phyloP scores from a whole-genome alignment of 1,140 invertebrate genomes.

The Drosophila repleta region DNA sequence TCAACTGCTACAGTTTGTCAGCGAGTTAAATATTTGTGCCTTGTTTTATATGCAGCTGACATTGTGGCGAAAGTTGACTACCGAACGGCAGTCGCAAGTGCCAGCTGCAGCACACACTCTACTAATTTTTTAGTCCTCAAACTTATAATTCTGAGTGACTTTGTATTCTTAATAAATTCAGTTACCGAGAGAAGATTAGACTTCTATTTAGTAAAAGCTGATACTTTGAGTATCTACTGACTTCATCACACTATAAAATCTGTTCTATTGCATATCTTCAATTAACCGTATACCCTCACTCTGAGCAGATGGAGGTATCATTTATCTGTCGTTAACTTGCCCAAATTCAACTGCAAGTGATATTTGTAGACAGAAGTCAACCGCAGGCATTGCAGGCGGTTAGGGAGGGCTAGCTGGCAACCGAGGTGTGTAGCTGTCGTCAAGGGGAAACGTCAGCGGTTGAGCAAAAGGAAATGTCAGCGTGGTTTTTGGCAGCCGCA shows the following conservation, averaged over 20 bases:
- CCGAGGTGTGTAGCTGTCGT: constrained; percentile 13
- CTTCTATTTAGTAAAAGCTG: too few relatives aligned
- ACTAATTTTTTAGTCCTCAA: too few relatives aligned
- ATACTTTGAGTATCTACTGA: too few relatives aligned
- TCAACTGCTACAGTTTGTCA: constrained; percentile 63
- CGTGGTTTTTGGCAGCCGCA: constrained; percentile 43
- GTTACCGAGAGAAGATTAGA: too few relatives aligned
- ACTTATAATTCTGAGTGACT: too few relatives aligned
- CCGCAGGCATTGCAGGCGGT: neutral
- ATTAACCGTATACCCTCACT: too few relatives aligned
- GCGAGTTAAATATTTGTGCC: constrained; percentile 51
- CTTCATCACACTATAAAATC: too few relatives aligned
- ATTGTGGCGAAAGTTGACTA: constrained; percentile 15
- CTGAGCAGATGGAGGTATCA: neutral
- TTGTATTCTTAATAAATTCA: too few relatives aligned
- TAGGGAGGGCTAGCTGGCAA: neutral
- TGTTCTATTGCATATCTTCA: too few relatives aligned
- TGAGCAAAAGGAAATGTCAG: constrained; percentile 50
- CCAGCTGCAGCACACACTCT: too few relatives aligned
- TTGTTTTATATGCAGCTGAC: constrained; percentile 36
- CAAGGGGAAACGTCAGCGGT: constrained; percentile 35
- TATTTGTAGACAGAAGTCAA: constrained; percentile 24
- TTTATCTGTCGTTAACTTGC: neutral
- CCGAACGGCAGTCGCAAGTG: neutral
- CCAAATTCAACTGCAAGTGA: constrained; percentile 4